Evolutionary conservation across 2,113 vertebrate genomes (phyloP).

Genomic region (Astur gentilis): DNA sequence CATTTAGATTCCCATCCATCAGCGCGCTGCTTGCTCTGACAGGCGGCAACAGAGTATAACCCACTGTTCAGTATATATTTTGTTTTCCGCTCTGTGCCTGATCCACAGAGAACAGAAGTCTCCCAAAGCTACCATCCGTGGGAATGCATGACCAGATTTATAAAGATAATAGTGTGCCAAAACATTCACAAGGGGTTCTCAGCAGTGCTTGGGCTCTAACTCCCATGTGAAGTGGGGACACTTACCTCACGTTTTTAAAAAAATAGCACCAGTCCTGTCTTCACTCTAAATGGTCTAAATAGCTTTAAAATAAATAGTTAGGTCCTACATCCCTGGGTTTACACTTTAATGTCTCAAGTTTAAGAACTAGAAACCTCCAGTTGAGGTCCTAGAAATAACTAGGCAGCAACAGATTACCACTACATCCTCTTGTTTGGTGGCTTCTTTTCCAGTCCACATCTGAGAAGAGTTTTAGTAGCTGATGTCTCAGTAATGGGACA

Average conservation of each 20-base stretch:
- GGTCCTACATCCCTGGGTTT: not conserved
- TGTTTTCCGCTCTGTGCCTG: not conserved
- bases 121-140: not conserved
- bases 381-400: not conserved
- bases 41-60: not conserved
- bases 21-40: not conserved
- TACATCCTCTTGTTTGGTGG: not conserved
- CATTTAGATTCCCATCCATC: not conserved
- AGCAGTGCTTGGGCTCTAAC: not conserved
- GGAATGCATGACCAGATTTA: not conserved
- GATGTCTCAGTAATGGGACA: not conserved
- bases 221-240: not conserved
- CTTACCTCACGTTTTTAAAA: not conserved
- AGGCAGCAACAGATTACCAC: not conserved
- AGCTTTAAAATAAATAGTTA: not conserved
- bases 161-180: not conserved
- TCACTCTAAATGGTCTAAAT: not conserved
- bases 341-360: not conserved
- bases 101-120: not conserved
- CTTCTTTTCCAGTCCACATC: not conserved
- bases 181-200: not conserved
- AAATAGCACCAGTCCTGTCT: not conserved
- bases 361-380: not conserved
- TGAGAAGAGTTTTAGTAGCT: not conserved
- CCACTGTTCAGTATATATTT: not conserved